phyloP scores from a whole-genome alignment of 1,140 invertebrate genomes.

The Myzus persicae region DNA sequence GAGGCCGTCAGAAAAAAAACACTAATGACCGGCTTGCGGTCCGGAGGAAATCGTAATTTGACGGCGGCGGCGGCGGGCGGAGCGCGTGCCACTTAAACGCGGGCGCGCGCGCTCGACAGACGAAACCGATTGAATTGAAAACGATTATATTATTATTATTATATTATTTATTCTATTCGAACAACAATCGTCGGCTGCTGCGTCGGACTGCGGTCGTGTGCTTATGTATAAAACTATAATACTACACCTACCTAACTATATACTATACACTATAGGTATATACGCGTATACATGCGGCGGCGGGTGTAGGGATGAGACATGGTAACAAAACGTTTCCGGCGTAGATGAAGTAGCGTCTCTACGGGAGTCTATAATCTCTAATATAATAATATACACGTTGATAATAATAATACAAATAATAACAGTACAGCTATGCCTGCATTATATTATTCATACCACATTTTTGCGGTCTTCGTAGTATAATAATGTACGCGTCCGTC shows the following conservation, averaged over 20 bases:
- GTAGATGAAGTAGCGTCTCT: neutral
- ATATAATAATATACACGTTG: neutral
- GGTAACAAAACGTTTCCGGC: conserved; percentile 42
- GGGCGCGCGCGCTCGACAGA: neutral
- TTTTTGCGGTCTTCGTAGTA: neutral
- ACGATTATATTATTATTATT: conserved; percentile 48
- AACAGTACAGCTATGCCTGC: neutral
- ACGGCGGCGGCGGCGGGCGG: conserved; percentile 15
- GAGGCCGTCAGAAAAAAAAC: conserved; percentile 16
- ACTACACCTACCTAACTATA: too few species aligned
- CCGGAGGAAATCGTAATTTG: conserved; percentile 48
- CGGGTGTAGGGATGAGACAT: neutral
- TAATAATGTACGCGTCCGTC: neutral
- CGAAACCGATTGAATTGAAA: conserved; percentile 52
- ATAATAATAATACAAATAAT: neutral
- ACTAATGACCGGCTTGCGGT: conserved; percentile 31
- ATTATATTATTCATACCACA: neutral
- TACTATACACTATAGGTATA: too few species aligned
- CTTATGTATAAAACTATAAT: conserved; percentile 20
- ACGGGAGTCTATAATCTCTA: neutral
- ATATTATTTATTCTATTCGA: conserved; percentile 40
- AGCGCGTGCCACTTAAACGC: conserved; percentile 54
- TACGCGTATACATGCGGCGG: neutral
- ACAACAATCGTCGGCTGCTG: neutral
- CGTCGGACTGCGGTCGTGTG: neutral